phyloP scores from a whole-genome alignment of 1,140 invertebrate species.

The Stratiolaelaps scimitus region DNA sequence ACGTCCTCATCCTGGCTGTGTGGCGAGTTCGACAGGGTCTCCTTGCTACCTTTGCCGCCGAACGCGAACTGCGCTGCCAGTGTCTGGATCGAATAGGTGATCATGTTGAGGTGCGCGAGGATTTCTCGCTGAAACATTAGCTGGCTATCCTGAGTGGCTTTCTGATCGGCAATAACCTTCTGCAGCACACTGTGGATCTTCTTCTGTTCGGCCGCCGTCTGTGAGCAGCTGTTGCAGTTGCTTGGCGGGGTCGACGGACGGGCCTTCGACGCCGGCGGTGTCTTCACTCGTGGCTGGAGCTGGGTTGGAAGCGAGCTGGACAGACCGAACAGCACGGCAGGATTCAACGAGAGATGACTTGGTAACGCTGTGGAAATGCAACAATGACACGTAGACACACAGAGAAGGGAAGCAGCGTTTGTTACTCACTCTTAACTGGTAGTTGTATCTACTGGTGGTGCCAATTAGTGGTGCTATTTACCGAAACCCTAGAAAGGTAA shows the following conservation, averaged over 20 bases:
- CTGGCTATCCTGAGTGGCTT: slow-evolving; percentile 19
- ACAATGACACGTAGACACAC: neutral
- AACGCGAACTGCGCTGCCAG: slow-evolving; percentile 21
- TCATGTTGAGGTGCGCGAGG: slow-evolving; percentile 24
- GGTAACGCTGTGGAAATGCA: neutral
- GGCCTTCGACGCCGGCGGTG: slow-evolving; percentile 1
- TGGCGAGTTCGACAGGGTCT: neutral
- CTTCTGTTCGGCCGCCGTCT: slow-evolving; percentile 19
- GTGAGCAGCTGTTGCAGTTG: slow-evolving; percentile 13
- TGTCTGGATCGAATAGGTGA: slow-evolving; percentile 26
- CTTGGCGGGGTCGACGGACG: neutral
- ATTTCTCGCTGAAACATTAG: slow-evolving; percentile 16
- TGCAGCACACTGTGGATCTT: slow-evolving; percentile 24
- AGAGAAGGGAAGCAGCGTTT: neutral
- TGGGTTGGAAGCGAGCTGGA: neutral
- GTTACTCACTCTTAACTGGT: no score
- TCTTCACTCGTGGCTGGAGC: neutral
- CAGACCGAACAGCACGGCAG: slow-evolving; percentile 15
- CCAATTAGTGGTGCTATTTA: no score
- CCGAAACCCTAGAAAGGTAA: no score
- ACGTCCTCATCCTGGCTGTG: slow-evolving; percentile 21
- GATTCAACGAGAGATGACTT: slow-evolving; percentile 13
- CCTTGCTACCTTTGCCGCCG: neutral
- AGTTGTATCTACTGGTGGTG: no score
- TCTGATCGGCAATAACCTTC: slow-evolving; percentile 17